A percentile compares a stretch with the other conserved stretches of the same genome.
phyloP scores from a whole-genome alignment of 2,113 vertebrate genomes.

The Tenrec ecaudatus region DNA sequence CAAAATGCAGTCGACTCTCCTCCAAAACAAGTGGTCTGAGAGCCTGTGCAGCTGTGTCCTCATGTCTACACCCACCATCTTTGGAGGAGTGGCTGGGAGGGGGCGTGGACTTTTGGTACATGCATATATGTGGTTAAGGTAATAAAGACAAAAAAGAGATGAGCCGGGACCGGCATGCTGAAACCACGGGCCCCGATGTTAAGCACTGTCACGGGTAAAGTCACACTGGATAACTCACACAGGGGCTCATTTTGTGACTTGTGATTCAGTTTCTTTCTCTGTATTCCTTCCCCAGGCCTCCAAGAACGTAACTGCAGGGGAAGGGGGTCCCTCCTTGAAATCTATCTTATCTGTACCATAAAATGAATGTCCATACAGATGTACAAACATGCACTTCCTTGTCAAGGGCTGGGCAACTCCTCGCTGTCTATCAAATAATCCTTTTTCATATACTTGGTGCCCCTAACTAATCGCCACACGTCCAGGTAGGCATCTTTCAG shows the following conservation, averaged over 20 bases:
- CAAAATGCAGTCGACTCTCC: constrained; percentile 50
- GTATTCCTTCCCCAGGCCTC: constrained; percentile 53
- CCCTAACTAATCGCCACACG: constrained; percentile 94
- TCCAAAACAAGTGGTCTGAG: constrained; percentile 32
- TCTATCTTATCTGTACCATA: constrained; percentile 37
- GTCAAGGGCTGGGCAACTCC: constrained; percentile 95
- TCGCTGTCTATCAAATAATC: constrained; percentile 95
- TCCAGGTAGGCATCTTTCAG: constrained; percentile 92
- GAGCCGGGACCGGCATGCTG: constrained; percentile 56
- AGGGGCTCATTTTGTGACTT: constrained; percentile 47
- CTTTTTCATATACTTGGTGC: constrained; percentile 92
- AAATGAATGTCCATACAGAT: constrained; percentile 71
- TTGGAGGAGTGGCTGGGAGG: neutral
- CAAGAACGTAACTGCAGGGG: constrained; percentile 65
- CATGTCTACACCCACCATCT: constrained; percentile 25
- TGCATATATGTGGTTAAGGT: constrained; percentile 56
- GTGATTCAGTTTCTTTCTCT: constrained; percentile 51
- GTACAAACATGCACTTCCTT: constrained; percentile 72
- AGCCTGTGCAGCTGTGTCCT: constrained; percentile 26
- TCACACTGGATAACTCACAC: constrained; percentile 70
- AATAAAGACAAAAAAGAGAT: constrained; percentile 37
- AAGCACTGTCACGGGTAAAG: constrained; percentile 76
- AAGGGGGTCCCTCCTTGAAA: constrained; percentile 60
- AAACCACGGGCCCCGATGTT: constrained; percentile 35
- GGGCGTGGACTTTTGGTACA: constrained; percentile 39